Conservation (phyloP, 1,140 invertebrate genomes). For the Drosophila orosa region DNA sequence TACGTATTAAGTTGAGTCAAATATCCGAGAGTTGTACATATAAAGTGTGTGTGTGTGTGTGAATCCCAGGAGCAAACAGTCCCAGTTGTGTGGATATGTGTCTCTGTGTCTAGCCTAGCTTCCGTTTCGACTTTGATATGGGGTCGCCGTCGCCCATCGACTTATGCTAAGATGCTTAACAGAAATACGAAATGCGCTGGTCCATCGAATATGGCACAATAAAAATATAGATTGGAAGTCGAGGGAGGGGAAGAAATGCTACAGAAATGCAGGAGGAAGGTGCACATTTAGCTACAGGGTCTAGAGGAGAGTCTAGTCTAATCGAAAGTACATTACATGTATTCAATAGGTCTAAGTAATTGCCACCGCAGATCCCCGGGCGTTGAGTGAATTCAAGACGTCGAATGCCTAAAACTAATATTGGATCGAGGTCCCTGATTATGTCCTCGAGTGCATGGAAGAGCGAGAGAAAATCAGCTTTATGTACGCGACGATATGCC, state of each 20-base stretch:
- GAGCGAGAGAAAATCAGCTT: conserved; percentile 54
- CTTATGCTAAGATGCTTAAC: conserved; percentile 50
- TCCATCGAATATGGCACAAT: conserved; percentile 35
- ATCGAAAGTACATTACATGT: conserved; percentile 39
- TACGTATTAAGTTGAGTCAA: conserved; percentile 75
- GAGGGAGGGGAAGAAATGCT: conserved; percentile 13
- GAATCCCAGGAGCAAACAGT: conserved; percentile 13
- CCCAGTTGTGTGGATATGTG: conserved; percentile 13
- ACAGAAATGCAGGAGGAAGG: conserved; percentile 26
- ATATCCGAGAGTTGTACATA: conserved; percentile 58
- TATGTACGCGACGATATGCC: conserved; percentile 75
- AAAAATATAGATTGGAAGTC: conserved; percentile 3
- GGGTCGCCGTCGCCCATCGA: conserved; percentile 6
- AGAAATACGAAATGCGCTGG: conserved; percentile 30
- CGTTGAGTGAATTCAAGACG: conserved; percentile 2
- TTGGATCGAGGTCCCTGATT: conserved; percentile 36
- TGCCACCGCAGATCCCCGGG: conserved; percentile 23
- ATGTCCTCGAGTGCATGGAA: conserved; percentile 38
- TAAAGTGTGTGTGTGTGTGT: conserved; percentile 15
- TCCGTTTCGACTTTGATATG: conserved; percentile 25
- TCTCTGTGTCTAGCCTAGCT: conserved; percentile 34
- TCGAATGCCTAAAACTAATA: conserved; percentile 41
- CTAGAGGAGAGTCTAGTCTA: conserved; percentile 22
- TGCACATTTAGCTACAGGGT: conserved; percentile 26
- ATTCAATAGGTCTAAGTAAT: conserved; percentile 35